Percentiles rank a stretch among this genome's conserved stretches.
These are phyloP conservation scores for Pogonomyrmex californicus DNA, from an alignment of 1,140 invertebrate species.

Conservation along the genomic window DNA sequence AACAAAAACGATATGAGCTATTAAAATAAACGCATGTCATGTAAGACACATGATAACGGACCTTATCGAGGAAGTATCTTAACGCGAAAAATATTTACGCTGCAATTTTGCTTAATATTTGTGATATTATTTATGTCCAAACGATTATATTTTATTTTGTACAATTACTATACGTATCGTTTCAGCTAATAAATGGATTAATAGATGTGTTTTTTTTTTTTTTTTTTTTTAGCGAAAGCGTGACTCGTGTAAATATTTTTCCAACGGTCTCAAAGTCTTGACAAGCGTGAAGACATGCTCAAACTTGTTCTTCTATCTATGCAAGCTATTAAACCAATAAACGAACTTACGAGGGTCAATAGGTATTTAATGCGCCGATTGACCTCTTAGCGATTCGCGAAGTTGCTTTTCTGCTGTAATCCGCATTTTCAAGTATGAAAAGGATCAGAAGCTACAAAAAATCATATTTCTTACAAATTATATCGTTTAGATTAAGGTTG, in stretches of 20 bases:
- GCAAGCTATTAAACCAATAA: slow-evolving; percentile 71
- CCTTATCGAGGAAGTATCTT: background rate
- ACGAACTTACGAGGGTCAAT: slow-evolving; percentile 68
- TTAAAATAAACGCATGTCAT: background rate
- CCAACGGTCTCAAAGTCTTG: slow-evolving; percentile 97
- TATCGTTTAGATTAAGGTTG: background rate
- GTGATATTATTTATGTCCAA: slow-evolving; percentile 1
- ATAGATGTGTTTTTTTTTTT: background rate
- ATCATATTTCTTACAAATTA: background rate
- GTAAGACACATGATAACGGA: background rate
- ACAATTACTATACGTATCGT: background rate
- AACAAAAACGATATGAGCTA: slow-evolving; percentile 1
- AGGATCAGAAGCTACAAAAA: background rate
- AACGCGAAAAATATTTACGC: background rate
- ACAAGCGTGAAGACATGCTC: slow-evolving; percentile 89
- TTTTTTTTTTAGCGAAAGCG: background rate
- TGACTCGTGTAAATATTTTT: slow-evolving; percentile 89
- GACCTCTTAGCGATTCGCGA: slow-evolving; percentile 63
- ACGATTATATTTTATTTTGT: background rate
- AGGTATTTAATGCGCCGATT: slow-evolving; percentile 68
- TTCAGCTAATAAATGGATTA: background rate
- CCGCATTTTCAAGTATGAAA: background rate
- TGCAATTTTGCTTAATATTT: background rate
- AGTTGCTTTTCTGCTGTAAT: slow-evolving; percentile 46
- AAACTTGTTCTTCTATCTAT: slow-evolving; percentile 52